Percentiles rank a stretch among this genome's conserved stretches.
Conservation (phyloP, 35 echinoderm and acorn worm species). For the Ophioderma brevispina region DNA sequence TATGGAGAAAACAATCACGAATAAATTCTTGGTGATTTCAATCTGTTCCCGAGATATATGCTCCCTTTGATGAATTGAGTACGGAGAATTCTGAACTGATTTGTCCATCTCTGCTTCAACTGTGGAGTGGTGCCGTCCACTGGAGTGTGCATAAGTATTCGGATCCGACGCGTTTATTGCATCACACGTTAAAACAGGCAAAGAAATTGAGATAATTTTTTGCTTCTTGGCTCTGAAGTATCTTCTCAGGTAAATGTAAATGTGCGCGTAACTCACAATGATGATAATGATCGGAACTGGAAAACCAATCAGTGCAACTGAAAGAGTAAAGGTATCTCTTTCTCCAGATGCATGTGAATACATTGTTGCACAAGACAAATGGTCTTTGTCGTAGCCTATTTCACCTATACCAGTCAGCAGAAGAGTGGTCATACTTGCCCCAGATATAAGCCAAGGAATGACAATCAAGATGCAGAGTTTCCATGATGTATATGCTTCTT, state of each 20-base stretch:
- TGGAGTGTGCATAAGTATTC: background rate
- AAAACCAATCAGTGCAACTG: no score
- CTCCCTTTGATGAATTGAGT: background rate
- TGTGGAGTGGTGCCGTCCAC: background rate
- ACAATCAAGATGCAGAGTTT: background rate
- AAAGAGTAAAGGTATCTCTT: no score
- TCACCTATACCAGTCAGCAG: background rate
- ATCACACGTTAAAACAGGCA: background rate
- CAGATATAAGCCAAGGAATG: background rate
- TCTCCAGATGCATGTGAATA: background rate
- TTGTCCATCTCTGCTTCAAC: background rate
- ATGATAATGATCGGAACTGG: no score
- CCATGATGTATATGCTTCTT: background rate
- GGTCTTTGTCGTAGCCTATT: background rate
- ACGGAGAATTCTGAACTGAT: background rate
- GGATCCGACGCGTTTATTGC: background rate
- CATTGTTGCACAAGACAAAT: background rate
- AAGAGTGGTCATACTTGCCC: background rate
- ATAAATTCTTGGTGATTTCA: no score
- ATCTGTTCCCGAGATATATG: background rate
- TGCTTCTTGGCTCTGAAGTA: no score
- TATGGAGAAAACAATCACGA: background rate
- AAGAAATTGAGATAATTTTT: conserved; percentile 32
- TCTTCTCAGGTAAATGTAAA: no score
- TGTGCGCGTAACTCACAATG: no score